Conservation (phyloP, 2,888 invertebrate species). For the Pyrochroa serraticornis region DNA sequence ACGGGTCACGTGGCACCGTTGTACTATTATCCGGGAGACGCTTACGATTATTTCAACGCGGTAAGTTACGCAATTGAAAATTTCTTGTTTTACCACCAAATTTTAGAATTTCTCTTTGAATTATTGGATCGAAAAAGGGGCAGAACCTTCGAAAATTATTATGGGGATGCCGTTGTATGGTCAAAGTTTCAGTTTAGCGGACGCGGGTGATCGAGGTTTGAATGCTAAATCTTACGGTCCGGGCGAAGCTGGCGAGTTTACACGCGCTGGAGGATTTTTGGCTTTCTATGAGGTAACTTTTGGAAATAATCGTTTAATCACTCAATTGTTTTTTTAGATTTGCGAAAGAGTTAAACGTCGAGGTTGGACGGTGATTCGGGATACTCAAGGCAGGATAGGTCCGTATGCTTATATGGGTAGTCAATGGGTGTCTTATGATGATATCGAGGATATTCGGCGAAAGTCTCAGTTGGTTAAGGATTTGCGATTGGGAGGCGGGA, state of each 20-base stretch:
- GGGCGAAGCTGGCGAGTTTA: constrained; percentile 72
- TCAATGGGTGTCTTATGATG: constrained; percentile 84
- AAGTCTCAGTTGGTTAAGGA: constrained; percentile 67
- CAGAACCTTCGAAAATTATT: constrained; percentile 69
- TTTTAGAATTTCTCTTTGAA: constrained; percentile 70
- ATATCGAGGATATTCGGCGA: constrained; percentile 67
- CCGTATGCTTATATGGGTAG: constrained; percentile 74
- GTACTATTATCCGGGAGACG: constrained; percentile 68
- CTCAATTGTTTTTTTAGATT: constrained; percentile 58
- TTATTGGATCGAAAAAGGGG: constrained; percentile 74
- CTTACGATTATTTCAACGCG: constrained; percentile 70
- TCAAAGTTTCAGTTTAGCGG: constrained; percentile 72
- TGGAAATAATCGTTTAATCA: not conserved
- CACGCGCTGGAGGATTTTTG: constrained; percentile 74
- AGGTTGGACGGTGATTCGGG: constrained; percentile 68
- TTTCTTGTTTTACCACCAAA: constrained; percentile 20
- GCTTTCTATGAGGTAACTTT: constrained; percentile 74
- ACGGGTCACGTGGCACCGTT: constrained; percentile 79
- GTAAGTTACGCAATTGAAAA: constrained; percentile 59
- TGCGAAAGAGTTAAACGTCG: constrained; percentile 66
- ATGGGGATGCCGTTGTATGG: constrained; percentile 81
- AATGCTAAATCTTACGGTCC: constrained; percentile 69
- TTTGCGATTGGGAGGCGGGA: constrained; percentile 71
- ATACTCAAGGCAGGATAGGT: constrained; percentile 68
- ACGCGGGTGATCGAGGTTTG: constrained; percentile 59